Evolutionary conservation across 2,797 vertebrate genomes (phyloP).

Genomic region (Pseudochirops cupreus): DNA sequence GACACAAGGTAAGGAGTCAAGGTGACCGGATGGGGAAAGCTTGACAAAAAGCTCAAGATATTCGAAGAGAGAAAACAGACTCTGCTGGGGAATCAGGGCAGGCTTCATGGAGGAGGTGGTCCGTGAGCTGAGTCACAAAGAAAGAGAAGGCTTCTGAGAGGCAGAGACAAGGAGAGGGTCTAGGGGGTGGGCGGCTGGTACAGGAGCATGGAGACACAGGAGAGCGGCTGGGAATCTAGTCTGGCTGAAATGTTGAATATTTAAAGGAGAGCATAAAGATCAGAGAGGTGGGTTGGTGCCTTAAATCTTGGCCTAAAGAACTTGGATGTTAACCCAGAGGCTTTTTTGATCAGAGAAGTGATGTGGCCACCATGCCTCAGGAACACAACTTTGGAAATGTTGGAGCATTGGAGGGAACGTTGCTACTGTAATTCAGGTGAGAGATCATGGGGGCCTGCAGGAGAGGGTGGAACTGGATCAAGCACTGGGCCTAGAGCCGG

Average conservation of each 20-base stretch:
- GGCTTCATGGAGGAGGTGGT: neutral
- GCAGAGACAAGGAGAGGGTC: neutral
- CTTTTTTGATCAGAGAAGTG: neutral
- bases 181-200: neutral
- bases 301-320: neutral
- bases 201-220: neutral
- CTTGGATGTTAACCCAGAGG: neutral
- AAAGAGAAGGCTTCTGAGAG: neutral
- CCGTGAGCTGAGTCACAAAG: neutral
- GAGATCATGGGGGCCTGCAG: neutral
- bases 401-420: neutral
- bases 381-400: neutral
- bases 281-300: neutral
- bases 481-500: neutral
- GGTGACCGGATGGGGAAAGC: neutral
- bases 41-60: neutral
- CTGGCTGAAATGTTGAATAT: neutral
- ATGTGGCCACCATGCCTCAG: neutral
- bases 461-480: too few species aligned
- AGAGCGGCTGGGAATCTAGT: neutral
- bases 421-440: neutral
- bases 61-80: neutral
- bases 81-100: neutral
- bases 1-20: neutral
- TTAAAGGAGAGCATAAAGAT: neutral